A percentile compares a stretch with the other conserved stretches of the same genome.
These are phyloP conservation scores for Hymenopus coronatus DNA, from an alignment of 2,888 invertebrate species.

Conservation along the genomic window DNA sequence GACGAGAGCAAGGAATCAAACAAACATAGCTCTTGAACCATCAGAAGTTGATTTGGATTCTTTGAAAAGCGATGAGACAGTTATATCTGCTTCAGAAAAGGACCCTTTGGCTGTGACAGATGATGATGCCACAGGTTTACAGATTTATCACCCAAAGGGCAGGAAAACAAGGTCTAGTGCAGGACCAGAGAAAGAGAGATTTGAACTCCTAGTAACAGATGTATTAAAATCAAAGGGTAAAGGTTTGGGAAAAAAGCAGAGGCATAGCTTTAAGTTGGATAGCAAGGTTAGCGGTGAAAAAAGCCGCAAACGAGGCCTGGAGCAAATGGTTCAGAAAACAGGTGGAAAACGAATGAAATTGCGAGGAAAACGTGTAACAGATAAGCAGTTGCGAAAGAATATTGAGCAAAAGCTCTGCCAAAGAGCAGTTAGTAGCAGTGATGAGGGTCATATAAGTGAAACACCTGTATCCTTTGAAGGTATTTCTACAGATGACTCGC, in stretches of 20 bases:
- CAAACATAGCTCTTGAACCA: background rate
- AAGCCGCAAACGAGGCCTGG: background rate
- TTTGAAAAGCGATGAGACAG: slow-evolving; percentile 1
- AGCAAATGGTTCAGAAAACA: slow-evolving; percentile 36
- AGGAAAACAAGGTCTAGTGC: background rate
- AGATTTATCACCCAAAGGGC: background rate
- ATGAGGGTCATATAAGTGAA: slow-evolving; percentile 13
- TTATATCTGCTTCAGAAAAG: background rate
- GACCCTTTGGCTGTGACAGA: slow-evolving; percentile 19
- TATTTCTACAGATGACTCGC: slow-evolving; percentile 19
- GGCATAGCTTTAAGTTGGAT: slow-evolving; percentile 1
- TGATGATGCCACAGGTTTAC: background rate
- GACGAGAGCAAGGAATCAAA: background rate
- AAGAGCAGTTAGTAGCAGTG: slow-evolving; percentile 27
- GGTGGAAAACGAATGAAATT: slow-evolving; percentile 43
- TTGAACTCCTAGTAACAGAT: slow-evolving; percentile 1
- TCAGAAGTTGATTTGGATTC: background rate
- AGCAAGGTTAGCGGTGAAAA: slow-evolving; percentile 6
- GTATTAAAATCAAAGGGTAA: background rate
- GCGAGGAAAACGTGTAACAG: slow-evolving; percentile 36
- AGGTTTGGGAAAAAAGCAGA: slow-evolving; percentile 24
- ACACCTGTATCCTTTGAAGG: background rate
- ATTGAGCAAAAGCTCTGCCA: slow-evolving; percentile 40
- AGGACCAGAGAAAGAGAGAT: background rate
- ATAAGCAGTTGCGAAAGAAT: slow-evolving; percentile 42